phyloP scores from a whole-genome alignment of 2,888 invertebrate species.

The Arrhopalites spinosus region DNA sequence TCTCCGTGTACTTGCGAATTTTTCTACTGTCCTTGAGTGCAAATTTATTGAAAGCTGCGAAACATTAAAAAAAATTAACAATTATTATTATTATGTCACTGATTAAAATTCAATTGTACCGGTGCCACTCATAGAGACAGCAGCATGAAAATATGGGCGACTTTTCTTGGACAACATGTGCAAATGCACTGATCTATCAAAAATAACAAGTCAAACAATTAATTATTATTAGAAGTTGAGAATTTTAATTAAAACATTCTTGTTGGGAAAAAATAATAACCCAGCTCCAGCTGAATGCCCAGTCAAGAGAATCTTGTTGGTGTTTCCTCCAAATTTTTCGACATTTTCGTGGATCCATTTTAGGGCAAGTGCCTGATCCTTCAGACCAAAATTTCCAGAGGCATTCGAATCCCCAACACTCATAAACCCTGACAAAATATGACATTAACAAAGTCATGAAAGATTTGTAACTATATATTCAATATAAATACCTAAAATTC shows the following conservation, averaged over 20 bases:
- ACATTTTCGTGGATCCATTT: slow-evolving; percentile 45
- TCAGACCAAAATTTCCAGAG: slow-evolving; percentile 48
- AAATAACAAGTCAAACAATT: neutral
- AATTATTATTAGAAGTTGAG: neutral
- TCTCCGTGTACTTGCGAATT: slow-evolving; percentile 32
- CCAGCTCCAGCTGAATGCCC: slow-evolving; percentile 22
- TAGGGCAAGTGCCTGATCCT: slow-evolving; percentile 48
- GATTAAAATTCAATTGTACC: neutral
- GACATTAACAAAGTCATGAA: neutral
- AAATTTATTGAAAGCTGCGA: slow-evolving; percentile 33
- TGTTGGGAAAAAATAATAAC: neutral
- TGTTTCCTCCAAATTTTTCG: slow-evolving; percentile 18
- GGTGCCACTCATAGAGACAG: slow-evolving; percentile 41
- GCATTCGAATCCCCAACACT: slow-evolving; percentile 41
- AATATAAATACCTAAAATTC: slow-evolving; percentile 23
- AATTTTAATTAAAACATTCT: neutral
- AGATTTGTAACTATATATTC: neutral
- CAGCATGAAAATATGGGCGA: slow-evolving; percentile 41
- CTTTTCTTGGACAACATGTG: slow-evolving; percentile 34
- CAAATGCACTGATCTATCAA: slow-evolving; percentile 15
- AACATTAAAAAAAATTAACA: no score
- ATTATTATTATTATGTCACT: no score
- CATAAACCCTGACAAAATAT: slow-evolving; percentile 43
- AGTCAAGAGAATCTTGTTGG: neutral
- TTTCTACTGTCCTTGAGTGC: slow-evolving; percentile 18